A percentile compares a stretch with the other conserved stretches of the same genome.
phyloP scores from a whole-genome alignment of 2,888 invertebrate genomes.

The Xestobium rufovillosum region DNA sequence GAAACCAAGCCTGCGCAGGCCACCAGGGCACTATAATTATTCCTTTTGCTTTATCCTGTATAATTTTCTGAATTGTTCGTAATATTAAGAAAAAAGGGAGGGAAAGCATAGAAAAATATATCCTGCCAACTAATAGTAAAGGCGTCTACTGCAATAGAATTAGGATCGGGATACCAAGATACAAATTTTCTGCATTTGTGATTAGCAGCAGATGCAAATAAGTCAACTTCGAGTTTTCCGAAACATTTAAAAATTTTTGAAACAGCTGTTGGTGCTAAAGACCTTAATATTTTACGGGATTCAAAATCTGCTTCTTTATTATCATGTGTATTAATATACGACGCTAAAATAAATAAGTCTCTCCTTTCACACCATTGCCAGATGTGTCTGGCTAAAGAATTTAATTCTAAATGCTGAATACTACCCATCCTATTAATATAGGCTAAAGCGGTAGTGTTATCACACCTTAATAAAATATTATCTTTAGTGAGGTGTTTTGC shows the following conservation, averaged over 20 bases:
- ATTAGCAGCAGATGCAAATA: not conserved
- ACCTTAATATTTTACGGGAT: slow-evolving; percentile 6
- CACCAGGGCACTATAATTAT: not conserved
- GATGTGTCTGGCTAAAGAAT: not conserved
- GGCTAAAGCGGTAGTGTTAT: not conserved
- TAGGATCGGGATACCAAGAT: not conserved
- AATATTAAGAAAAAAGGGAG: slow-evolving; percentile 1
- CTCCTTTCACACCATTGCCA: slow-evolving; percentile 7
- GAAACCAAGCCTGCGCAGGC: not conserved
- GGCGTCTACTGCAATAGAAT: not conserved
- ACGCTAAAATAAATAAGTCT: slow-evolving; percentile 11
- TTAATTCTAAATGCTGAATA: not conserved
- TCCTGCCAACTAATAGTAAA: not conserved
- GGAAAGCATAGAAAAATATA: slow-evolving; percentile 1
- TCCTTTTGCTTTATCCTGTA: not conserved
- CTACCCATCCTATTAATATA: slow-evolving; percentile 2
- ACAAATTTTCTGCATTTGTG: not conserved
- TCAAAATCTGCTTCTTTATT: slow-evolving; percentile 11
- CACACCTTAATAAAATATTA: not conserved
- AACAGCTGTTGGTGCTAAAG: not conserved
- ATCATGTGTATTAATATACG: slow-evolving; percentile 9
- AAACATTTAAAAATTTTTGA: not conserved
- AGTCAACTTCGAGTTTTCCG: not conserved
- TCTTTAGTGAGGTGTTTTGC: not conserved
- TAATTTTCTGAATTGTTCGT: not conserved